A percentile compares a stretch with the other conserved stretches of the same genome.
These are phyloP conservation scores for Sardina pilchardus DNA, from an alignment of 2,113 vertebrate species.

Conservation along the genomic window DNA sequence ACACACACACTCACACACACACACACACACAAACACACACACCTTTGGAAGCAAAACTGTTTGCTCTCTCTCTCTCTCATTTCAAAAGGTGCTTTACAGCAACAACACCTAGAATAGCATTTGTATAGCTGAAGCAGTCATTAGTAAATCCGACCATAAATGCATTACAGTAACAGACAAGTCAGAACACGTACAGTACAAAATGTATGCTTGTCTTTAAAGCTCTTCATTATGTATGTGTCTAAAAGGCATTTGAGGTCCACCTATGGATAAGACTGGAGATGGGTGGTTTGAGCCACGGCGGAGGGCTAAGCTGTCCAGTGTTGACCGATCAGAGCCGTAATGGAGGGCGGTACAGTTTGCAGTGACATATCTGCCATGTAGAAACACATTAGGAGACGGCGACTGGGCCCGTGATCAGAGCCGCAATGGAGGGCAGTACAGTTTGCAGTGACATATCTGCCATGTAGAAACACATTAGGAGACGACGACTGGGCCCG, in stretches of 20 bases:
- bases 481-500: not conserved
- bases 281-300: not conserved
- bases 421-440: not conserved
- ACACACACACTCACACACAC: no score
- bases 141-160: no score
- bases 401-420: not conserved
- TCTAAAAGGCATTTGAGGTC: not conserved
- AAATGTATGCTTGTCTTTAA: no score
- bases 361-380: not conserved
- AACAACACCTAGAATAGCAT: no score
- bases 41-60: no score
- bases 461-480: not conserved
- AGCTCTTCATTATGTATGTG: not conserved
- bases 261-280: not conserved
- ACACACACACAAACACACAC: no score
- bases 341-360: not conserved
- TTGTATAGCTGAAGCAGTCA: no score
- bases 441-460: not conserved
- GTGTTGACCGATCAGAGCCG: not conserved
- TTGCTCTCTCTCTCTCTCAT: no score
- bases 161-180: no score
- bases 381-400: not conserved
- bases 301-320: not conserved
- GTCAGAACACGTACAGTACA: no score
- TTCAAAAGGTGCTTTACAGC: no score